These are phyloP conservation scores for Eilema caniola DNA, from an alignment of 2,888 invertebrate genomes.

Conservation along the genomic window DNA sequence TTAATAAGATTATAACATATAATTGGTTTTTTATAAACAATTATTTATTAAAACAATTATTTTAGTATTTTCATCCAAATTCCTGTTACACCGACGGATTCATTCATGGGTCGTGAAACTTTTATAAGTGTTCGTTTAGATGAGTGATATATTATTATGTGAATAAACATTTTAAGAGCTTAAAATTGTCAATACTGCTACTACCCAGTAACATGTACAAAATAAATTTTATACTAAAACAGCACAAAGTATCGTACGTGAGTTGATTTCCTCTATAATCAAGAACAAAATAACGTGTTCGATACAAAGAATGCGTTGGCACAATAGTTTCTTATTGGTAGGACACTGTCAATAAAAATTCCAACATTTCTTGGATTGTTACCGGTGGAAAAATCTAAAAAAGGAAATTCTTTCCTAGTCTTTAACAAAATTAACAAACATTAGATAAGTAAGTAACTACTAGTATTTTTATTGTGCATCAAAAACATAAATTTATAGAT, in stretches of 20 bases:
- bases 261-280: conserved; percentile 14
- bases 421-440: neutral
- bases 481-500: no score
- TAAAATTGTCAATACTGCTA: neutral
- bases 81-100: no score
- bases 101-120: neutral
- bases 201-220: neutral
- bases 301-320: conserved; percentile 12
- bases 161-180: neutral
- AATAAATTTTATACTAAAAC: conserved; percentile 12
- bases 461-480: no score
- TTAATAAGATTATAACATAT: no score
- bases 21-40: no score
- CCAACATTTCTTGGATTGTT: no score
- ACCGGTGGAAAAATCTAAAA: neutral
- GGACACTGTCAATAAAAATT: neutral
- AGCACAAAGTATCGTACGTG: conserved; percentile 5
- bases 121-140: no score
- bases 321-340: conserved; percentile 11
- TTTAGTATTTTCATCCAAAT: no score
- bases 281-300: conserved; percentile 13
- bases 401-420: neutral
- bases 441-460: no score
- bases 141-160: no score
- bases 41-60: no score